Percentiles rank a stretch among this genome's conserved stretches.
phyloP scores from a whole-genome alignment of 1,140 invertebrate genomes.

The Calosoma granatense region DNA sequence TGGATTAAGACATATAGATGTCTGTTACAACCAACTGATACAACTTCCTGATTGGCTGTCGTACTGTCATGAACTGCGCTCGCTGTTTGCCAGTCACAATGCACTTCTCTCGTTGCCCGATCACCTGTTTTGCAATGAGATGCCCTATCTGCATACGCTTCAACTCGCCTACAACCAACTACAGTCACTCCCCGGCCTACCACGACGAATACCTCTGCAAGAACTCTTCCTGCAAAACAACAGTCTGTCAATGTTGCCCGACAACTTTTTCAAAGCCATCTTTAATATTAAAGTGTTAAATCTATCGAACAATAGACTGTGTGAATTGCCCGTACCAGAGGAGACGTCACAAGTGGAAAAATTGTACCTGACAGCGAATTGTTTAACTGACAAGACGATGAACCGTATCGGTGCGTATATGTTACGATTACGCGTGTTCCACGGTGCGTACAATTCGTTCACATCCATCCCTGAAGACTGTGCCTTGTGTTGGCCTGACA shows the following conservation, averaged over 20 bases:
- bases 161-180: constrained; percentile 68
- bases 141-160: constrained; percentile 54
- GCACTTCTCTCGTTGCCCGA: constrained; percentile 55
- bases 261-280: constrained; percentile 63
- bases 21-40: constrained; percentile 66
- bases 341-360: constrained; percentile 52
- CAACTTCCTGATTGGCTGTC: constrained; percentile 67
- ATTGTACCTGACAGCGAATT: constrained; percentile 66
- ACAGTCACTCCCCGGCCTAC: constrained; percentile 55
- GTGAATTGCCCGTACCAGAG: constrained; percentile 51
- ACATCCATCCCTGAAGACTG: constrained; percentile 63
- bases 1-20: constrained; percentile 61
- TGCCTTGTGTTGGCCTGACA: constrained; percentile 59
- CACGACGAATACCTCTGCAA: constrained; percentile 54
- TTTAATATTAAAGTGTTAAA: constrained; percentile 62
- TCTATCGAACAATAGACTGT: constrained; percentile 65
- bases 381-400: constrained; percentile 58
- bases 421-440: constrained; percentile 56
- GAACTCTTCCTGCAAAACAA: constrained; percentile 69
- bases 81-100: constrained; percentile 67
- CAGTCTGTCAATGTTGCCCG: constrained; percentile 56
- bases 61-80: constrained; percentile 58
- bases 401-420: constrained; percentile 43
- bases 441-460: constrained; percentile 69
- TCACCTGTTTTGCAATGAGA: constrained; percentile 60